A percentile compares a stretch with the other conserved stretches of the same genome.
Evolutionary conservation across 2,888 invertebrate species (phyloP).

Genomic region (Oxystoma pomonae): DNA sequence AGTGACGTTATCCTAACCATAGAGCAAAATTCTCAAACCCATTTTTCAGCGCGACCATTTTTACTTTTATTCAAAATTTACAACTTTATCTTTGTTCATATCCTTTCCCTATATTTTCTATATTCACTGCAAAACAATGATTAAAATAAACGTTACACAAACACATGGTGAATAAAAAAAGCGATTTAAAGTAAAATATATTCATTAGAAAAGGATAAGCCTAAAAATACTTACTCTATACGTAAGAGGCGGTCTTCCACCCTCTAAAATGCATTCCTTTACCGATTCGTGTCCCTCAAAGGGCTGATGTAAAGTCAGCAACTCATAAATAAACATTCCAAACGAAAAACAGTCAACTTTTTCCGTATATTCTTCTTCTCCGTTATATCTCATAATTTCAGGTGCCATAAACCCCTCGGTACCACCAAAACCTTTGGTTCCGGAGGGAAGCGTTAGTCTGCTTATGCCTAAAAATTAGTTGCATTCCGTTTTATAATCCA

Average conservation of each 20-base stretch:
- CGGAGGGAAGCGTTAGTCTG: conserved; percentile 80
- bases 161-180: no score
- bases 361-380: conserved; percentile 97
- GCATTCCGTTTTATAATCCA: no score
- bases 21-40: no score
- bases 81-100: no score
- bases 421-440: conserved; percentile 96
- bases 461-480: conserved; percentile 64
- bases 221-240: conserved; percentile 67
- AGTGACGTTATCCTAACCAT: no score
- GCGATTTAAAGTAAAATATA: no score
- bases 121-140: no score
- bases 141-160: no score
- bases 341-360: conserved; percentile 99
- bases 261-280: conserved; percentile 94
- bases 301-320: conserved; percentile 87
- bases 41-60: no score
- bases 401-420: conserved; percentile 99
- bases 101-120: no score
- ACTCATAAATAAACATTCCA: conserved; percentile 97
- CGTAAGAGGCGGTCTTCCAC: conserved; percentile 85
- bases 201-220: no score
- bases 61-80: no score
- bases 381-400: conserved; percentile 96
- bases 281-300: conserved; percentile 96